phyloP scores from a whole-genome alignment of 2,113 vertebrate species.

The Balaeniceps rex region DNA sequence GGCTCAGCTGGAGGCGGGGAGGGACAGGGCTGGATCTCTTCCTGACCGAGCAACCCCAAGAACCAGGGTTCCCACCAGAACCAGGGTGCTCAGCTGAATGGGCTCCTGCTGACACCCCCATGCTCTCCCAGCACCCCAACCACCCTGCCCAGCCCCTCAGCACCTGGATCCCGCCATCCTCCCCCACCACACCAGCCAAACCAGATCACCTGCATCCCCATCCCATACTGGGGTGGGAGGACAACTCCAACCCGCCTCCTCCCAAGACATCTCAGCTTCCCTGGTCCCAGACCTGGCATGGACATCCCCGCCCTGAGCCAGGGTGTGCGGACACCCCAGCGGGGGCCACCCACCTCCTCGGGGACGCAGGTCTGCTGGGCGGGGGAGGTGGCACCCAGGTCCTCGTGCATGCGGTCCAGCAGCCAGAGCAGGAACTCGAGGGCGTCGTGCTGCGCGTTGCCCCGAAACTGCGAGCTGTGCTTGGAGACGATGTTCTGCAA shows the following conservation, averaged over 20 bases:
- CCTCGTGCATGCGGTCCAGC: conserved; percentile 89
- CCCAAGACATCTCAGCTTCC: neutral
- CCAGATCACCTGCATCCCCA: neutral
- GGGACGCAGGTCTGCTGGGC: conserved; percentile 58
- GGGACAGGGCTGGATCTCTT: neutral
- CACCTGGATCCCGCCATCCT: neutral
- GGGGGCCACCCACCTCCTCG: conserved; percentile 73
- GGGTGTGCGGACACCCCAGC: neutral
- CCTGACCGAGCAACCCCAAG: neutral
- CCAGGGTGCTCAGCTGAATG: accelerated
- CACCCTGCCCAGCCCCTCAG: neutral
- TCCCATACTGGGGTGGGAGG: accelerated
- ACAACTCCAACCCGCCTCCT: accelerated
- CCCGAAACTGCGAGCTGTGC: conserved; percentile 89
- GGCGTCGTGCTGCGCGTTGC: conserved; percentile 91
- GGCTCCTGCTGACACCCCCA: neutral
- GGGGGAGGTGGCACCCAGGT: conserved; percentile 74
- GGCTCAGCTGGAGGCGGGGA: neutral
- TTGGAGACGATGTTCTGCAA: conserved; percentile 88
- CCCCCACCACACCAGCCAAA: accelerated
- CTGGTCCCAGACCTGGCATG: accelerated
- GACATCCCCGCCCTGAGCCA: neutral
- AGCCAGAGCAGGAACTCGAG: conserved; percentile 97
- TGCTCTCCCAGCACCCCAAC: accelerated
- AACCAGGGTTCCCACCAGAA: neutral